Percentiles rank a stretch among this genome's conserved stretches.
These are phyloP conservation scores for Cichlasoma orientale DNA, from an alignment of 2,797 vertebrate genomes.

Conservation along the genomic window DNA sequence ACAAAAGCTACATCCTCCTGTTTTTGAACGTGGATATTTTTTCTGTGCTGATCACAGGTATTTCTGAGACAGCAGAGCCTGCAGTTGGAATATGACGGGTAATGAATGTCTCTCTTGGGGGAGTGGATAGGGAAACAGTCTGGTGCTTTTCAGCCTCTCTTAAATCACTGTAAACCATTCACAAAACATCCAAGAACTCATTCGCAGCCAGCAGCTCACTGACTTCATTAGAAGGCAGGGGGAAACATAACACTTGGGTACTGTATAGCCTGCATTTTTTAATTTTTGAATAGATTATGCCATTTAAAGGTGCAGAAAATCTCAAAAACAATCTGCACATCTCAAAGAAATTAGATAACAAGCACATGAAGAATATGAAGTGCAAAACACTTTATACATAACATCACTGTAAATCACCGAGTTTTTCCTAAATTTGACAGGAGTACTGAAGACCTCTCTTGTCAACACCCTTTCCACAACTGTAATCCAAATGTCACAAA, in stretches of 20 bases:
- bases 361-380: not conserved
- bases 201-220: not conserved
- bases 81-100: conserved; percentile 20
- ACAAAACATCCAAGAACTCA: conserved; percentile 26
- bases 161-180: conserved; percentile 55
- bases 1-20: not conserved
- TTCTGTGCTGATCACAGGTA: not conserved
- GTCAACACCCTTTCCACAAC: not conserved
- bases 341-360: not conserved
- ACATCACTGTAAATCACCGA: not conserved
- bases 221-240: conserved; percentile 9
- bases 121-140: conserved; percentile 42
- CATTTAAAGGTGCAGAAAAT: not conserved
- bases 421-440: not conserved
- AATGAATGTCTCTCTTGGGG: conserved; percentile 48
- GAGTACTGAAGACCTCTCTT: not conserved
- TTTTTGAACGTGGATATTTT: not conserved
- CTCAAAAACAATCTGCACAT: not conserved
- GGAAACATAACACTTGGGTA: not conserved
- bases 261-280: not conserved
- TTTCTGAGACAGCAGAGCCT: conserved; percentile 6
- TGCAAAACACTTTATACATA: not conserved
- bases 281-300: not conserved
- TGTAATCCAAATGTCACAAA: not conserved
- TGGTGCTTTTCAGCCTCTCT: conserved; percentile 24